phyloP scores from a whole-genome alignment of 2,113 vertebrate genomes.

The Euleptes europaea region DNA sequence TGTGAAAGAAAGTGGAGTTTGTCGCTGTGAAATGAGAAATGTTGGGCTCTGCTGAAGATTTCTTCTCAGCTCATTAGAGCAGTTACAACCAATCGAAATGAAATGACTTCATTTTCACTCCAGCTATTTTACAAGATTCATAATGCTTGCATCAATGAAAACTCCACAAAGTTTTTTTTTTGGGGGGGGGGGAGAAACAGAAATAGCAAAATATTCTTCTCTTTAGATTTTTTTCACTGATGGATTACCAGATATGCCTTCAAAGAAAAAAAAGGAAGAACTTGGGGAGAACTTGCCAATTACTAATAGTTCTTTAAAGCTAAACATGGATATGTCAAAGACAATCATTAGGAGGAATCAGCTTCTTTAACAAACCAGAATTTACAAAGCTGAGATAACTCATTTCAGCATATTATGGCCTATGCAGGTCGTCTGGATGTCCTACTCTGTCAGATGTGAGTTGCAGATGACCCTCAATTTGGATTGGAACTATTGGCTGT shows the following conservation, averaged over 20 bases:
- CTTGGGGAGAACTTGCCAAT: background rate
- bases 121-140: constrained; percentile 15
- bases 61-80: constrained; percentile 36
- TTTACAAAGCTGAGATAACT: background rate
- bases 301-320: background rate
- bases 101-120: constrained; percentile 33
- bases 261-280: background rate
- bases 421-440: too few species aligned
- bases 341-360: background rate
- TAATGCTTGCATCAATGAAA: constrained; percentile 1
- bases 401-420: background rate
- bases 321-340: background rate
- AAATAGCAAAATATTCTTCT: fast-evolving
- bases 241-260: background rate
- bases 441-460: too few species aligned
- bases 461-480: too few species aligned
- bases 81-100: constrained; percentile 13
- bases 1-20: constrained; percentile 30
- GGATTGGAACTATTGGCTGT: too few species aligned
- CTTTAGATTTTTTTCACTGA: fast-evolving
- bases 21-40: constrained; percentile 46
- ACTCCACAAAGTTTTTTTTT: background rate
- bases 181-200: too few species aligned
- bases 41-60: constrained; percentile 30
- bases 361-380: background rate